These are phyloP conservation scores for Bergia sp. DNA, from an alignment of 92 coral and sea anemone species.

Conservation along the genomic window DNA sequence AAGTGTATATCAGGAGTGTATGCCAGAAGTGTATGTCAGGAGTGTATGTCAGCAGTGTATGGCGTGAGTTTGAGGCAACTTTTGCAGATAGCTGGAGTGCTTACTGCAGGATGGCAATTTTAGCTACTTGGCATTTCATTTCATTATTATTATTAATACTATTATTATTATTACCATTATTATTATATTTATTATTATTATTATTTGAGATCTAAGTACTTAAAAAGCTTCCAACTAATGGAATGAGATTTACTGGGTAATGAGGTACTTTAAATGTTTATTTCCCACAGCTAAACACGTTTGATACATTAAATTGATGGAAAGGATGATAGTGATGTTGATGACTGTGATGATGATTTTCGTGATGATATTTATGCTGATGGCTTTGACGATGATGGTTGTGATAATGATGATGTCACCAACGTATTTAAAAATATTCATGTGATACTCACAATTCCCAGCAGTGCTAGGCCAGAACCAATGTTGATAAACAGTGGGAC, in stretches of 20 bases:
- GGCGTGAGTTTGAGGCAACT: no score
- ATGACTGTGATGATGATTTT: neutral
- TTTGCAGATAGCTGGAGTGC: neutral
- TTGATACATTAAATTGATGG: neutral
- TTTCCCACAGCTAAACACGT: no score
- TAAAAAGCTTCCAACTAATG: no score
- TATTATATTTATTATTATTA: no score
- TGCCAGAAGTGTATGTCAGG: no score
- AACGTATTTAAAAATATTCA: no score
- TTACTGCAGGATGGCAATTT: neutral
- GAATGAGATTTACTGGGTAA: neutral
- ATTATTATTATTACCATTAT: no score
- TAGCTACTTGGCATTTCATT: neutral
- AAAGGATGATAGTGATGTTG: neutral
- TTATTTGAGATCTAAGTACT: neutral
- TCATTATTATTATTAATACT: no score
- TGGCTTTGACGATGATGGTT: neutral
- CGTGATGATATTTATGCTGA: neutral
- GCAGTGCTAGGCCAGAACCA: conserved; percentile 91
- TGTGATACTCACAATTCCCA: conserved; percentile 76
- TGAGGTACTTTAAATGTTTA: neutral
- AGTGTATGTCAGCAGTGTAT: no score
- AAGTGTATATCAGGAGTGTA: no score
- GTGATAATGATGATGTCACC: neutral
- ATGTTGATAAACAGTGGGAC: conserved; percentile 88